Evolutionary conservation across 1,140 invertebrate species (phyloP), one percentile per base, ranked within the genome.

Genomic region (Caenorhabditis tropicalis): DNA sequence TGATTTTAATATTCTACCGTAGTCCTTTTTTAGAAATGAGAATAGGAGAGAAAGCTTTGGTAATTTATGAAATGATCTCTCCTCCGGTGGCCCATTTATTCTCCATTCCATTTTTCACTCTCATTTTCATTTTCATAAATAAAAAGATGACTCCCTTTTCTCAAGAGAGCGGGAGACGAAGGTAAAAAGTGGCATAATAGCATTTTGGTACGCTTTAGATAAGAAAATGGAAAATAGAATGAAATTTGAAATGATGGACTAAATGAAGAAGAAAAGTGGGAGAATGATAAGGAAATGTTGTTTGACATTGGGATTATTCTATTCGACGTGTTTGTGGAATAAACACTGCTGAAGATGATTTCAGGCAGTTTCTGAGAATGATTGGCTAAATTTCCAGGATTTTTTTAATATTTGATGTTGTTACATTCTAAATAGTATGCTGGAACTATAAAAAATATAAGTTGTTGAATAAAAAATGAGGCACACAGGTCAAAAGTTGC

Each of bases 241-340:
- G 65, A 46, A 70, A 70, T 58, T 39, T 70, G 3, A 51, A 51
- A 51, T 51, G 49, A 51, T n/a, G 9, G 58, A 19, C 1, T n/a
- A n/a, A 29, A 65, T 36, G 24, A 46, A 12, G 36, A 24, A 46
- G 29, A 24, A n/a, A 21, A 10, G n/a, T 7, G 53, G 7, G 10
- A 74, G n/a, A 24, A 74, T 74, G 65, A 74, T 74, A 74, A 74
- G 65, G n/a, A 46, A 46, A 43, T 46, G 36, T 74, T 74, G 65
- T 74, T 74, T 74, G 65, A 33, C 29, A 21, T 19, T 24, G 36
- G 65, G 36, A 74, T 74, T 74, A 74, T 74, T 74, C 21, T 27
- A 46, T 43, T 24, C 36, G 33, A 74, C 65, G 21, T 56, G 21
- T 74, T 43, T 27, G 36, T 43, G 36, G n/a, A 74, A 36, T 65